A percentile compares a stretch with the other conserved stretches of the same genome.
phyloP scores from a whole-genome alignment of 2,888 invertebrate genomes.

The Xanthostigma xanthostigma region DNA sequence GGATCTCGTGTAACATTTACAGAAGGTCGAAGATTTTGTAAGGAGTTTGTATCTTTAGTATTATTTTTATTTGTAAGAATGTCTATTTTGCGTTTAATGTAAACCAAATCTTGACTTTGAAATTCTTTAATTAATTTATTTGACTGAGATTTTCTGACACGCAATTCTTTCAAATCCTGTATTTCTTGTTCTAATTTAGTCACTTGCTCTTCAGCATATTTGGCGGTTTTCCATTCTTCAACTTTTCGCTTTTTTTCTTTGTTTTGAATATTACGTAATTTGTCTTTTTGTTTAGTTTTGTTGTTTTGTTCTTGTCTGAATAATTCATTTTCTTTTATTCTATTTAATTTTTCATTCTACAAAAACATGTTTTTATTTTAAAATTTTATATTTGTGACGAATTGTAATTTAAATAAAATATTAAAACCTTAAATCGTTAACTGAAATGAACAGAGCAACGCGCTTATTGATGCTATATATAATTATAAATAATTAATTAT shows the following conservation, averaged over 20 bases:
- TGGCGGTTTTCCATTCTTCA: constrained; percentile 16
- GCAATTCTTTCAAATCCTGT: constrained; percentile 12
- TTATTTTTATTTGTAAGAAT: constrained; percentile 14
- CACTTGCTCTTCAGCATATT: constrained; percentile 9
- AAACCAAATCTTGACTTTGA: constrained; percentile 23
- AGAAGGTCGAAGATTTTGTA: background rate
- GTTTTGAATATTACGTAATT: constrained; percentile 2
- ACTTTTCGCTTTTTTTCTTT: constrained; percentile 18
- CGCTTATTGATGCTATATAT: no score
- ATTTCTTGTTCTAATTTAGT: constrained; percentile 14
- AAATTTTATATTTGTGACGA: no score
- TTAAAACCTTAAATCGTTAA: no score
- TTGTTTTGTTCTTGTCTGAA: constrained; percentile 12
- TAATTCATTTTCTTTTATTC: background rate
- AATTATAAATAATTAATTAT: no score
- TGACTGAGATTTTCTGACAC: constrained; percentile 17
- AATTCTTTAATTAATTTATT: constrained; percentile 25
- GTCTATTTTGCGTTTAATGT: constrained; percentile 16
- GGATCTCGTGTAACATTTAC: constrained; percentile 19
- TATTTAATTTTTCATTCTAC: background rate
- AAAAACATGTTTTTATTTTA: background rate
- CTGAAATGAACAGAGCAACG: no score
- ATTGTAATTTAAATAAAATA: no score
- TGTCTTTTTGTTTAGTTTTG: constrained; percentile 13
- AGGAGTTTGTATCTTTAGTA: constrained; percentile 6